A percentile compares a stretch with the other conserved stretches of the same genome.
phyloP scores from a whole-genome alignment of 2,797 vertebrate genomes.

The Pangasius larnaudii region DNA sequence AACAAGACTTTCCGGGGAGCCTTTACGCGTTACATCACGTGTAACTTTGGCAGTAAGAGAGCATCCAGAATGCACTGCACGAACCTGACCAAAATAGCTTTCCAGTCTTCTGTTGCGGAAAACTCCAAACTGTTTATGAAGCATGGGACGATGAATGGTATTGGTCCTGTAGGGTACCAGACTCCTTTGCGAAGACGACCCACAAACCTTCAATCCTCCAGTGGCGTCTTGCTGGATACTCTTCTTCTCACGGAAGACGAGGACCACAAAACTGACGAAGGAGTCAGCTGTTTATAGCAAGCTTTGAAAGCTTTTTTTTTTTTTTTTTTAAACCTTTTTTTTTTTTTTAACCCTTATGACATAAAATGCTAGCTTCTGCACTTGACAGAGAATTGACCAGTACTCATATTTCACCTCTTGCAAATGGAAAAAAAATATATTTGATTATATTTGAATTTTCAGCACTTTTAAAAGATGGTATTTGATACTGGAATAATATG shows the following conservation, averaged over 20 bases:
- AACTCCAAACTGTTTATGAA: constrained; percentile 92
- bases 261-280: constrained; percentile 82
- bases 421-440: background rate
- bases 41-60: constrained; percentile 79
- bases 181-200: constrained; percentile 81
- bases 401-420: background rate
- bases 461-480: background rate
- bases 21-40: constrained; percentile 92
- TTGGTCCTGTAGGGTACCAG: constrained; percentile 84
- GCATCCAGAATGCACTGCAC: constrained; percentile 70
- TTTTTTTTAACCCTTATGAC: too few relatives aligned
- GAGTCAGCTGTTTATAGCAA: constrained; percentile 85
- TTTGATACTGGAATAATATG: constrained; percentile 6
- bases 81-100: constrained; percentile 78
- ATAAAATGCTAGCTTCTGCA: background rate
- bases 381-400: background rate
- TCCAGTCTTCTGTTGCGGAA: constrained; percentile 84
- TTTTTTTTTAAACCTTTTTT: background rate
- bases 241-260: constrained; percentile 86
- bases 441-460: background rate
- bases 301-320: too few relatives aligned
- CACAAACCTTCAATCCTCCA: constrained; percentile 76
- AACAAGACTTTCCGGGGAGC: constrained; percentile 96
- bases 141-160: constrained; percentile 87
- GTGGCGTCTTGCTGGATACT: constrained; percentile 81